phyloP scores from a whole-genome alignment of 2,888 invertebrate genomes.

The Artemia sinica region DNA sequence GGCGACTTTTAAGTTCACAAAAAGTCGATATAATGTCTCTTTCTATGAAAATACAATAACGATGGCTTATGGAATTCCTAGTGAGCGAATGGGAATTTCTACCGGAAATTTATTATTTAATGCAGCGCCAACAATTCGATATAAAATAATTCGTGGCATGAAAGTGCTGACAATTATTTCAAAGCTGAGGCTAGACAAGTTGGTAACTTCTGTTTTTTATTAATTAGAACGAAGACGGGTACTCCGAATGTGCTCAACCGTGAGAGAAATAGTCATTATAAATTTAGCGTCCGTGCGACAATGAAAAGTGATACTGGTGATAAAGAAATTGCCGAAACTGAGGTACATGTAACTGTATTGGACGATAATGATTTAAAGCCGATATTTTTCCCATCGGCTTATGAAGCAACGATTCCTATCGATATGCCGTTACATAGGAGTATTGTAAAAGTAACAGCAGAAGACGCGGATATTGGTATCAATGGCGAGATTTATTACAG shows the following conservation, averaged over 20 bases:
- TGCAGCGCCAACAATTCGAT: slow-evolving; percentile 45
- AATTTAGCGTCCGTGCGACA: slow-evolving; percentile 55
- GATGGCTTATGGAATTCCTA: slow-evolving; percentile 57
- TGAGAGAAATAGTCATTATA: slow-evolving; percentile 48
- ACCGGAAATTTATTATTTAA: slow-evolving; percentile 26
- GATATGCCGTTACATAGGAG: slow-evolving; percentile 61
- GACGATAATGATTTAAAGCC: slow-evolving; percentile 86
- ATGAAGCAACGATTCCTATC: slow-evolving; percentile 68
- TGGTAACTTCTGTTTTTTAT: slow-evolving; percentile 85
- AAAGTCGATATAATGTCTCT: slow-evolving; percentile 61
- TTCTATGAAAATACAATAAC: slow-evolving; percentile 82
- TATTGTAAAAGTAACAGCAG: slow-evolving; percentile 44
- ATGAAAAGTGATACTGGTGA: slow-evolving; percentile 26
- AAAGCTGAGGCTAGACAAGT: slow-evolving; percentile 73
- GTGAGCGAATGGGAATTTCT: slow-evolving; percentile 61
- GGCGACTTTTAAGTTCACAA: slow-evolving; percentile 48
- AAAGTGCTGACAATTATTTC: slow-evolving; percentile 58
- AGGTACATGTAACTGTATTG: slow-evolving; percentile 50
- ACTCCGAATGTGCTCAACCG: slow-evolving; percentile 54
- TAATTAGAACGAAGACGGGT: slow-evolving; percentile 70
- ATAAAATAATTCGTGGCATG: slow-evolving; percentile 71
- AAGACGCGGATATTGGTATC: slow-evolving; percentile 85
- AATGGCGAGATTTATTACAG: slow-evolving; percentile 93
- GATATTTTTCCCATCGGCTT: slow-evolving; percentile 73
- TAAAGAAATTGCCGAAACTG: slow-evolving; percentile 45